Evolutionary conservation across 2,797 vertebrate genomes (phyloP), one percentile per base, ranked within the genome.

Genomic region (Rallus crepitans): DNA sequence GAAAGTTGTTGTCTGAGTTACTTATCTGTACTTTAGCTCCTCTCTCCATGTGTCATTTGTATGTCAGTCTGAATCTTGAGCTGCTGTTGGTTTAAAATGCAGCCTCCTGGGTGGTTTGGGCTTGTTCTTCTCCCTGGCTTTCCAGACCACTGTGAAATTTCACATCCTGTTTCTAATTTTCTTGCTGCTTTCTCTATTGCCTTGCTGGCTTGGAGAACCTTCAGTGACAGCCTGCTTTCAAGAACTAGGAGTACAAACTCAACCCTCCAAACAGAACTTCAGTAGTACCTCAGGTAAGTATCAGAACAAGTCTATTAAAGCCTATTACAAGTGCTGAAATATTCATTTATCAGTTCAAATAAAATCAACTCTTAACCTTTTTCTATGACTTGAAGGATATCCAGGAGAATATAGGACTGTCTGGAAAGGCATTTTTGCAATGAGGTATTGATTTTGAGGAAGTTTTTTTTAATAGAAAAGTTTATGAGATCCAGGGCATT

Each of bases 381-480:
- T 88, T 84, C 65, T 61, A 18, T 76, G 57, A 82, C 28, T 92
- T 90, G 64, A 84, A 68, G 31, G 83, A 50, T 82, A 90, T 82
- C 55, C 65, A 72, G 33, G n/a, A 90, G 40, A 87, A 76, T 66
- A 79, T 35, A 84, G 35, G 42, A 68, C 47, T 81, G 10, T 15
- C 66, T 84, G 25, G 30, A 89, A 94, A 89, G 42, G 63, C 14
- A 24, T 77, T 87, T 93, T 84, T 93, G 59, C 82, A 70, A 42
- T 25, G 39, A 92, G 20, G n/a, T 90, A 96, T 96, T 76, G 94
- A 95, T 93, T 95, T 90, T 82, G 60, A 80, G 66, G 86, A 93
- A 92, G n/a, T 70, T 92, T 93, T 73, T 93, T 93, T 92, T 87
- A 84, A 73, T 45, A 87, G 82, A 45, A 87, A 89, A 5, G 18